A percentile compares a stretch with the other conserved stretches of the same genome.
phyloP scores from a whole-genome alignment of 2,797 vertebrate species.

The Haliaeetus vocifer region DNA sequence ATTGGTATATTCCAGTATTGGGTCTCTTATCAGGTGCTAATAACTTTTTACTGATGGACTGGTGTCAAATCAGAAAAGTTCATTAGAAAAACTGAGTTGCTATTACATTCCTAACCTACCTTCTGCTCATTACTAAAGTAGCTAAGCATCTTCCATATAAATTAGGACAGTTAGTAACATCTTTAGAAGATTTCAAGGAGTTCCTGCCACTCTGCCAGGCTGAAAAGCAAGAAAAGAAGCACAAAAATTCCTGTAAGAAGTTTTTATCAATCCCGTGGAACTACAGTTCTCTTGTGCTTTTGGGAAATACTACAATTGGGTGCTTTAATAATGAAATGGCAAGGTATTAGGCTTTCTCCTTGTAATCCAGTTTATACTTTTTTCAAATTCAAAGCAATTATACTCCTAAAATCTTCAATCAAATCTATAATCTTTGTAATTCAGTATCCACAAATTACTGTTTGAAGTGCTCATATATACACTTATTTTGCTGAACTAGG shows the following conservation, averaged over 20 bases:
- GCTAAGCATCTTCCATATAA: neutral
- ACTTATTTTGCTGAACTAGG: neutral
- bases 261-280: neutral
- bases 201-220: neutral
- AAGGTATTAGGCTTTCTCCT: neutral
- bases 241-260: neutral
- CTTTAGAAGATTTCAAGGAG: neutral
- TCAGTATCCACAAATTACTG: neutral
- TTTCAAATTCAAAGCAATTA: neutral
- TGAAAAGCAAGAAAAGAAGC: neutral
- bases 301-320: neutral
- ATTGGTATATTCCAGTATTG: neutral
- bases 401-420: neutral
- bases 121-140: neutral
- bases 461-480: neutral
- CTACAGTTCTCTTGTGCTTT: neutral
- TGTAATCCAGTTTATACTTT: neutral
- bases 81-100: neutral
- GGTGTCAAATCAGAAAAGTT: neutral
- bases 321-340: neutral
- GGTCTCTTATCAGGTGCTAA: neutral
- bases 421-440: neutral
- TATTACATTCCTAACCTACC: neutral
- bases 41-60: neutral
- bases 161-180: neutral